Evolutionary conservation across 2,888 invertebrate genomes (phyloP).

Genomic region (Norana najaformis): DNA sequence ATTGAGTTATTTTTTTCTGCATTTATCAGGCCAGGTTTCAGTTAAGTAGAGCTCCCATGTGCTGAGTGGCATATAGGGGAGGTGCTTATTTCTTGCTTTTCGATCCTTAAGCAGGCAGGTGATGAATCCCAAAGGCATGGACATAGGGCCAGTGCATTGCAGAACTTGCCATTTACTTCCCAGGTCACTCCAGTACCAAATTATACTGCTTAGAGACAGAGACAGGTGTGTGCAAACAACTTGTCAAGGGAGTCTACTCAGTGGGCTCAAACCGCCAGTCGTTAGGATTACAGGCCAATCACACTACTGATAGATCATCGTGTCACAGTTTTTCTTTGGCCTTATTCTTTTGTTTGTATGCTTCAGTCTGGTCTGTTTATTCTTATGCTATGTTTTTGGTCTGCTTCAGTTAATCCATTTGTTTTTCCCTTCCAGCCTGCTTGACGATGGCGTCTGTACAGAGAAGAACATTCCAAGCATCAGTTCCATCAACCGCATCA

Average conservation of each 20-base stretch:
- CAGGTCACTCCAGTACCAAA: too few species aligned
- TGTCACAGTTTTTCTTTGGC: background rate
- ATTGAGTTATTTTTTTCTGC: too few species aligned
- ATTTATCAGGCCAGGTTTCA: too few species aligned
- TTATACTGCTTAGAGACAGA: too few species aligned
- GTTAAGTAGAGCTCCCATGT: too few species aligned
- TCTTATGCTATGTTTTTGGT: background rate
- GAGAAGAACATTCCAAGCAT: conserved; percentile 62
- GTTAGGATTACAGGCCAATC: background rate
- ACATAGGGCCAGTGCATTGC: too few species aligned
- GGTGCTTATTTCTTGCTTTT: too few species aligned
- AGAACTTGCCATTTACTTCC: too few species aligned
- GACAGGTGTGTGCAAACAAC: background rate
- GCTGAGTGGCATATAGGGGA: too few species aligned
- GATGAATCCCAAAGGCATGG: too few species aligned
- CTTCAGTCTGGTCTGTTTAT: background rate
- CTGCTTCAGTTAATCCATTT: background rate
- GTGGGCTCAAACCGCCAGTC: background rate
- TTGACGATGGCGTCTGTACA: conserved; percentile 59
- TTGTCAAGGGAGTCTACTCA: background rate
- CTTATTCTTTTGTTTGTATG: background rate
- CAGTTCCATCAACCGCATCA: conserved; percentile 62
- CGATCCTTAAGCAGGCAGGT: too few species aligned
- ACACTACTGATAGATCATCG: background rate
- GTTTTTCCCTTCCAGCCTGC: conserved; percentile 48